Evolutionary conservation across 2,113 vertebrate species (phyloP).

Genomic region (Alaudala cheleensis): DNA sequence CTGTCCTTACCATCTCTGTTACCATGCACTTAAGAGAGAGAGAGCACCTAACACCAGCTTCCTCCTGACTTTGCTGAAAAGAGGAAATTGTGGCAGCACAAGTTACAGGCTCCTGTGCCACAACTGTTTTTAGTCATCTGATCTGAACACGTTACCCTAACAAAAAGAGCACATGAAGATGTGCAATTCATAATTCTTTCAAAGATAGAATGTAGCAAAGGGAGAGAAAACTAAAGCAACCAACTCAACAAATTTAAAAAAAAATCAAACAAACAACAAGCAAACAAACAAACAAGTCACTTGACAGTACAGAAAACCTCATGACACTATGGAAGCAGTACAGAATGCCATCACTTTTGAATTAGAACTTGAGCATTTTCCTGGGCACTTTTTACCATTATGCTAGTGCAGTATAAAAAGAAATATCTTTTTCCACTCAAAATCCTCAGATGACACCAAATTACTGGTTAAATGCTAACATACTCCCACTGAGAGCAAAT

Average conservation of each 20-base stretch:
- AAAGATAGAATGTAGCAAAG: background rate
- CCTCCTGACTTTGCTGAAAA: background rate
- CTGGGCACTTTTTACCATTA: background rate
- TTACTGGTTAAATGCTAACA: background rate
- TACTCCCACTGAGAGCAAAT: background rate
- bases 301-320: background rate
- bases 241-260: background rate
- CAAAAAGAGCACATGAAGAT: background rate
- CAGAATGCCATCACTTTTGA: background rate
- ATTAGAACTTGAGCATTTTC: background rate
- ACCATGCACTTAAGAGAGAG: background rate
- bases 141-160: background rate
- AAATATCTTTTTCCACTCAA: background rate
- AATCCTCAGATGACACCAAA: background rate
- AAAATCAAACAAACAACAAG: background rate
- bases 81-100: background rate
- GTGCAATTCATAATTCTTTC: background rate
- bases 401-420: background rate
- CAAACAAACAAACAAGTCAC: background rate
- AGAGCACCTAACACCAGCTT: background rate
- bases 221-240: accelerated
- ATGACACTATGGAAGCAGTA: background rate
- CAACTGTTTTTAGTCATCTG: background rate
- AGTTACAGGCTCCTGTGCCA: background rate
- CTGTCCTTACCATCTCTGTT: background rate